Conservation (phyloP, 2,888 invertebrate species). For the Plagodis dolabraria region DNA sequence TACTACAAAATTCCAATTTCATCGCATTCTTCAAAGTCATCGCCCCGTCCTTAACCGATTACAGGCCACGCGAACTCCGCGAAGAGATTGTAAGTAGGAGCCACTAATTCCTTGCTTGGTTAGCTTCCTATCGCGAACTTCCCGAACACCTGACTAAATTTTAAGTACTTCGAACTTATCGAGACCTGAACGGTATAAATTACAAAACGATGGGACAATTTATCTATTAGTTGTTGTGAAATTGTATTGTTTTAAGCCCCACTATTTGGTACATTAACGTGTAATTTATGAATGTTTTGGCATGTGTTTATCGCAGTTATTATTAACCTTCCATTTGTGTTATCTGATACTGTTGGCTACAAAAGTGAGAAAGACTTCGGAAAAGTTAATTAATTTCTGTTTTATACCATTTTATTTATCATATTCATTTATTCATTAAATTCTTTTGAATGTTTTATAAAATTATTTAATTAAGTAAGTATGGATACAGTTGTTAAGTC, state of each 20-base stretch:
- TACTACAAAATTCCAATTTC: constrained; percentile 17
- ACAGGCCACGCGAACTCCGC: constrained; percentile 28
- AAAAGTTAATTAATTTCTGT: too few species aligned
- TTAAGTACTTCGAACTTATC: constrained; percentile 31
- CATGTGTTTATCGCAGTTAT: too few species aligned
- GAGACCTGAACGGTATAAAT: constrained; percentile 28
- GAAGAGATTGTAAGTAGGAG: constrained; percentile 30
- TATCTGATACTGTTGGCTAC: too few species aligned
- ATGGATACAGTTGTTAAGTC: too few species aligned
- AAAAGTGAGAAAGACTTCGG: too few species aligned
- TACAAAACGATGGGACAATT: constrained; percentile 34
- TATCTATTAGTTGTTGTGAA: constrained; percentile 18
- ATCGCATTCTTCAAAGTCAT: constrained; percentile 25
- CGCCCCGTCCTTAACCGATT: constrained; percentile 20
- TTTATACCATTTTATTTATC: too few species aligned
- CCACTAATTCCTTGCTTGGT: constrained; percentile 37
- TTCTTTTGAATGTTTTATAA: too few species aligned
- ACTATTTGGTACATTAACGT: constrained; percentile 16
- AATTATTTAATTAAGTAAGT: too few species aligned
- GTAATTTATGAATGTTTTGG: constrained; percentile 9
- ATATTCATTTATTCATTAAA: too few species aligned
- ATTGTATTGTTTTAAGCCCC: constrained; percentile 7
- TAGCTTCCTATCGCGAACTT: constrained; percentile 30
- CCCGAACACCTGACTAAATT: constrained; percentile 40
- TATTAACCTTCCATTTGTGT: too few species aligned